Percentiles rank a stretch among this genome's conserved stretches.
phyloP scores from a whole-genome alignment of 64 coral and sea anemone genomes.

The Stichodactyla mertensii region DNA sequence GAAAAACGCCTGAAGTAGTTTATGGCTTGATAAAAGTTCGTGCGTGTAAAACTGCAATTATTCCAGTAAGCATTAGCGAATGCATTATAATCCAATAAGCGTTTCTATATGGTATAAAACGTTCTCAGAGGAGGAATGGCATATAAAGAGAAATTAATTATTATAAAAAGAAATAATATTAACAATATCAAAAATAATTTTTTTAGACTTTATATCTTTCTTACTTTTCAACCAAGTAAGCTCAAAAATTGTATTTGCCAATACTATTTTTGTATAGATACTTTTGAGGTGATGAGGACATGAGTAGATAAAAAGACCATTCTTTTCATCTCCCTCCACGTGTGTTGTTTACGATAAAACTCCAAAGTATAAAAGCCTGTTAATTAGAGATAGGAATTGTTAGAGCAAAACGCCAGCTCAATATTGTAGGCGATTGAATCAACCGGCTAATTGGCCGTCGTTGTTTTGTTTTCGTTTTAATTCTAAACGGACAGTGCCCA shows the following conservation, averaged over 20 bases:
- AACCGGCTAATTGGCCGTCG: background rate
- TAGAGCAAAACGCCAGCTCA: background rate
- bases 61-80: no score
- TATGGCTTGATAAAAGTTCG: background rate
- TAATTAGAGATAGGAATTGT: conserved; percentile 5
- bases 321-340: background rate
- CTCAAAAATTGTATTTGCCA: no score
- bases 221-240: no score
- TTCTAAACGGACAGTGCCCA: conserved; percentile 1
- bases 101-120: no score
- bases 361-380: background rate
- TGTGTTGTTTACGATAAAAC: background rate
- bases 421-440: background rate
- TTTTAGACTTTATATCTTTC: no score
- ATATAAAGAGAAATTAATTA: no score
- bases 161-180: no score
- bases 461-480: conserved; percentile 4
- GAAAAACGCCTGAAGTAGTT: background rate
- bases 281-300: no score
- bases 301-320: background rate
- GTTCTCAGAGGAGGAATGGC: no score
- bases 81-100: no score
- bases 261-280: no score
- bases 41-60: background rate
- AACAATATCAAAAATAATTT: no score